phyloP scores from a whole-genome alignment of 2,888 invertebrate genomes.

The Caenorhabditis wallacei region DNA sequence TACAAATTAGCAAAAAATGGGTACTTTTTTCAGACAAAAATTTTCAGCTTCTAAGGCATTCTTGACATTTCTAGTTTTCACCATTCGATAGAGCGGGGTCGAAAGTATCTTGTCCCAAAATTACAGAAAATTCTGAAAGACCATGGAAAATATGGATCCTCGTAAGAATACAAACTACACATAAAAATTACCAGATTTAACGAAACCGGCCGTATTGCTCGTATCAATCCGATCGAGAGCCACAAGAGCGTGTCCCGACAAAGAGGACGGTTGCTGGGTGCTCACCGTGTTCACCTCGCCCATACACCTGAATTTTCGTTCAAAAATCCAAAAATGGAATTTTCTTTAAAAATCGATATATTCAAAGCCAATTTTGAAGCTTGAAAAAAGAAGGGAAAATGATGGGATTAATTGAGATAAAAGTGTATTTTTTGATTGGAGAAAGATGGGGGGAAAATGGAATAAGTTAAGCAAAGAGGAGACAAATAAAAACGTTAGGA shows the following conservation, averaged over 20 bases:
- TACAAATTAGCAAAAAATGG: too few species aligned
- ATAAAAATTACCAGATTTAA: conserved; percentile 65
- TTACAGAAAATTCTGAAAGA: too few species aligned
- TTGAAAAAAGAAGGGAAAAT: neutral
- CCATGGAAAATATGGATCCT: too few species aligned
- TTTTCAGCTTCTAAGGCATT: too few species aligned
- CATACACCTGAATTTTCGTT: conserved; percentile 48
- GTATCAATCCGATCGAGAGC: conserved; percentile 64
- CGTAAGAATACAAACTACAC: too few species aligned
- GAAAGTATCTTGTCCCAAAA: too few species aligned
- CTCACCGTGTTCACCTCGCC: conserved; percentile 55
- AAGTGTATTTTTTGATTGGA: conserved; percentile 5
- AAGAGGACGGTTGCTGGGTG: conserved; percentile 38
- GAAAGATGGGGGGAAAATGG: neutral
- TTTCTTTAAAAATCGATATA: conserved; percentile 14
- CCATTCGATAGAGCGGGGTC: too few species aligned
- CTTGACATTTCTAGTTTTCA: too few species aligned
- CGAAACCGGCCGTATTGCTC: conserved; percentile 59
- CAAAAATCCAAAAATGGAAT: neutral
- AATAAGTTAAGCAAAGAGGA: neutral
- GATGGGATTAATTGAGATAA: neutral
- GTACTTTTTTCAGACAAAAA: too few species aligned
- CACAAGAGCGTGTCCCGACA: conserved; percentile 64
- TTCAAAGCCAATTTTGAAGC: conserved; percentile 19
- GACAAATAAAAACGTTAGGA: neutral